Evolutionary conservation across 2,888 invertebrate species (phyloP), one percentile per base, ranked within the genome.

Genomic region (Oxytorus armatus): DNA sequence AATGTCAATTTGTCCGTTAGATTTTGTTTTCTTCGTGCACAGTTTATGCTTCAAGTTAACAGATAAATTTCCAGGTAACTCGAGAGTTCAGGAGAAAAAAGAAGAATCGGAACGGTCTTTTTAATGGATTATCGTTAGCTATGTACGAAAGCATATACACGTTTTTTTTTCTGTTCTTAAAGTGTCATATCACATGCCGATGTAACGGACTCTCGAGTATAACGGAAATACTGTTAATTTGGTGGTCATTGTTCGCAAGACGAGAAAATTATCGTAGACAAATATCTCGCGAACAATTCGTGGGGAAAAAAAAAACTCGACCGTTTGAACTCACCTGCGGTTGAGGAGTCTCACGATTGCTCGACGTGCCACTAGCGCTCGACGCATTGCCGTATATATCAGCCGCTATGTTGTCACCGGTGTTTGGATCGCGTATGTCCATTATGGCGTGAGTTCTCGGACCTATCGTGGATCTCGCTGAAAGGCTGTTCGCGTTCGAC

Each of bases 291-390:
- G 51, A 53, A n/a, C n/a, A 25, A 59, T 44, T 5, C 42, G n/a
- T 1, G n/a, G n/a, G n/a, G n/a, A n/a, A n/a, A n/a, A n/a, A n/a
- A n/a, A n/a, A n/a, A n/a, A n/a, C n/a, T 74, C 1, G 23, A 79
- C 63, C 74, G 63, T 69, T 44, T 18, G 10, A 74, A 87, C 88
- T 87, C 89, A 90, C 90, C 86, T 88, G 85, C 85, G 93, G 92
- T 87, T 93, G 93, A 61, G 93, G 93, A 42, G 93, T 93, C 86
- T 93, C 93, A 82, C 93, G 92, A 86, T 93, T 93, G 86, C 92
- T 93, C 61, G 92, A 90, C 82, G 94, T 93, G 79, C 92, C 92
- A 87, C 92, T 92, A 83, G 92, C 86, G 85, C 91, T 90, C 86
- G 92, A 91, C 89, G 89, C 92, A 87, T 93, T 93, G 91, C 92